phyloP scores from a whole-genome alignment of 2,888 invertebrate species.

The Busseola fusca region DNA sequence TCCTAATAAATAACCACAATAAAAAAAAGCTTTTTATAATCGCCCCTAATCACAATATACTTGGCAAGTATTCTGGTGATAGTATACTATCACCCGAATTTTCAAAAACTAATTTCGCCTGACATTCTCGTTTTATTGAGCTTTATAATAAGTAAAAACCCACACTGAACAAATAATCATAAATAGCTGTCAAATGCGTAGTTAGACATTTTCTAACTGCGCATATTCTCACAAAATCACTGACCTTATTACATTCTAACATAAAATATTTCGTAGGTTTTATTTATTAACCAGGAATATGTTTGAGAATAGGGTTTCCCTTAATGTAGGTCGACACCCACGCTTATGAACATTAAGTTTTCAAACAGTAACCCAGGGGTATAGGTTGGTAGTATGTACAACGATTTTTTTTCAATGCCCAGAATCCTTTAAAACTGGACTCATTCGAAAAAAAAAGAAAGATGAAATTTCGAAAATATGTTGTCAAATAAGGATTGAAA shows the following conservation, averaged over 20 bases:
- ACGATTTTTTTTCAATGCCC: too few relatives aligned
- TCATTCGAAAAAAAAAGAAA: neutral
- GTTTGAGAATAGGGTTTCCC: slow-evolving; percentile 18
- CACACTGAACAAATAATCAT: slow-evolving; percentile 18
- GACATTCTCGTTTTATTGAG: slow-evolving; percentile 10
- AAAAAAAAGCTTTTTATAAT: slow-evolving; percentile 16
- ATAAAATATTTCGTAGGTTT: slow-evolving; percentile 43
- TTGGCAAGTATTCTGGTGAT: slow-evolving; percentile 27
- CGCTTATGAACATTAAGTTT: neutral
- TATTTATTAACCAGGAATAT: slow-evolving; percentile 10
- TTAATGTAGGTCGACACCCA: slow-evolving; percentile 18
- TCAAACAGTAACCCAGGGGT: neutral
- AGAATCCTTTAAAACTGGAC: neutral
- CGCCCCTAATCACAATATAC: neutral
- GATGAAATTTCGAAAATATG: neutral
- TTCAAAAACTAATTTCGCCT: neutral
- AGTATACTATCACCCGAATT: neutral
- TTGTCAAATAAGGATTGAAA: slow-evolving; percentile 8
- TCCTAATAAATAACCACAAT: slow-evolving; percentile 28
- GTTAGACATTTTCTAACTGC: slow-evolving; percentile 8
- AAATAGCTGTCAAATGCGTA: slow-evolving; percentile 23
- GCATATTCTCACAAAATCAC: slow-evolving; percentile 33
- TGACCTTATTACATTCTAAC: slow-evolving; percentile 42
- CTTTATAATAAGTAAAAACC: neutral
- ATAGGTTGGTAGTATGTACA: neutral